Evolutionary conservation across 1,140 invertebrate species (phyloP), one percentile per base, ranked within the genome.

Genomic region (Achatina immaculata): DNA sequence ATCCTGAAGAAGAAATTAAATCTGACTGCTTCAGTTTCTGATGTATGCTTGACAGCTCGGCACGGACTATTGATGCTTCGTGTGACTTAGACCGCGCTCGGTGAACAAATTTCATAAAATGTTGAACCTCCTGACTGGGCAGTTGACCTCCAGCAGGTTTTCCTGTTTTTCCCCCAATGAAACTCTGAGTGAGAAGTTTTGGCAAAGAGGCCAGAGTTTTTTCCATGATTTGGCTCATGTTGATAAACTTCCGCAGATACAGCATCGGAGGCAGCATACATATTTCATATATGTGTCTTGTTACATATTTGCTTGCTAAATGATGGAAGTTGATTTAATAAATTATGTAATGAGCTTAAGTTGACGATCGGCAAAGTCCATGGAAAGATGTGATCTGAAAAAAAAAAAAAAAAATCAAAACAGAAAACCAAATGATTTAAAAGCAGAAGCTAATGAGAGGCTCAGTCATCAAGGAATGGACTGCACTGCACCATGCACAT

Each of bases 151-250:
- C 62, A 28, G 66, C 16, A 14, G 45, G 24, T 42, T 48, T 71
- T 16, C 2, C 11, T 36, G n/a, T 34, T n/a, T 72, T 80, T 51
- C 78, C 78, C 24, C 78, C 78, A 43, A 72, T 55, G 34, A 80
- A 43, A 38, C 55, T 72, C 34, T 80, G 78, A 24, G 78, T 71
- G 31, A 80, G 68, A 0, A 80, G 68, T n/a, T 80, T 80, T 31
- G 78, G 78, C 31, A 80, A 31, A 1, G 78, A 71, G 24, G 78
- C 78, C 68, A 80, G 45, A n/a, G 78, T 80, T 45, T 72, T 80
- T 34, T 80, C 78, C 78, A 80, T 80, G 1, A 80, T 80, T 9
- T 80, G 78, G 68, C 78, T 80, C 78, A 80, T 80, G 68, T 34
- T 48, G 24, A 62, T 19, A 51, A 28, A 74, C 14, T 6, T 2